Percentiles rank a stretch among this genome's conserved stretches.
These are phyloP conservation scores for Itoplectis maculator DNA, from an alignment of 2,888 invertebrate species.

Conservation along the genomic window DNA sequence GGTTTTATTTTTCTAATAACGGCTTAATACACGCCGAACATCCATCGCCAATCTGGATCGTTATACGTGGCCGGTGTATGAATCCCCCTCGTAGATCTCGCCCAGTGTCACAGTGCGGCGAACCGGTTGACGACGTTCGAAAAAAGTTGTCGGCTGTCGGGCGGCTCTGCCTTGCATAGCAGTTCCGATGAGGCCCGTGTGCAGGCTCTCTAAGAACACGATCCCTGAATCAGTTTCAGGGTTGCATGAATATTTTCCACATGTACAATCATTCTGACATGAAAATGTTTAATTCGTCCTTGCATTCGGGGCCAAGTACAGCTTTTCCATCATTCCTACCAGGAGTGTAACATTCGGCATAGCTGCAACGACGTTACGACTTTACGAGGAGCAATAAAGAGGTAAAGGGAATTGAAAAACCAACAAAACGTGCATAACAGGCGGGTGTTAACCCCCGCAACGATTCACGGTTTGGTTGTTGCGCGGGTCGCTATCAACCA, in stretches of 20 bases:
- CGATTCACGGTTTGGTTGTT: slow-evolving; percentile 5
- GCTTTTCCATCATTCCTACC: neutral
- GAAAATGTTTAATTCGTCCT: neutral
- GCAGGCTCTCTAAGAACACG: slow-evolving; percentile 12
- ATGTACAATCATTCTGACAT: neutral
- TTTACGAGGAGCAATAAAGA: neutral
- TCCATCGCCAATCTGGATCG: slow-evolving; percentile 48
- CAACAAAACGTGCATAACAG: neutral
- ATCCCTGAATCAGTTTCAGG: neutral
- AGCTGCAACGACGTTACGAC: neutral
- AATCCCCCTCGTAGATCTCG: slow-evolving; percentile 47
- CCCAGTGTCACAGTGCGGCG: slow-evolving; percentile 29
- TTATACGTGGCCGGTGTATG: slow-evolving; percentile 47
- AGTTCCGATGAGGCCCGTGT: slow-evolving; percentile 22
- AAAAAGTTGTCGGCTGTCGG: slow-evolving; percentile 51
- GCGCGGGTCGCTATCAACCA: slow-evolving; percentile 19
- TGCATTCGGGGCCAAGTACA: neutral
- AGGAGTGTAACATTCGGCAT: neutral
- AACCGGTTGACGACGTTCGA: slow-evolving; percentile 59
- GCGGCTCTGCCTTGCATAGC: slow-evolving; percentile 21
- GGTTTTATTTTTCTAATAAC: slow-evolving; percentile 66
- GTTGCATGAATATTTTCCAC: neutral
- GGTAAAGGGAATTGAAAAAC: neutral
- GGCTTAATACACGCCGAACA: slow-evolving; percentile 59
- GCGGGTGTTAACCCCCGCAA: slow-evolving; percentile 7